phyloP scores from a whole-genome alignment of 2,113 vertebrate species.

The Cromileptes altivelis region DNA sequence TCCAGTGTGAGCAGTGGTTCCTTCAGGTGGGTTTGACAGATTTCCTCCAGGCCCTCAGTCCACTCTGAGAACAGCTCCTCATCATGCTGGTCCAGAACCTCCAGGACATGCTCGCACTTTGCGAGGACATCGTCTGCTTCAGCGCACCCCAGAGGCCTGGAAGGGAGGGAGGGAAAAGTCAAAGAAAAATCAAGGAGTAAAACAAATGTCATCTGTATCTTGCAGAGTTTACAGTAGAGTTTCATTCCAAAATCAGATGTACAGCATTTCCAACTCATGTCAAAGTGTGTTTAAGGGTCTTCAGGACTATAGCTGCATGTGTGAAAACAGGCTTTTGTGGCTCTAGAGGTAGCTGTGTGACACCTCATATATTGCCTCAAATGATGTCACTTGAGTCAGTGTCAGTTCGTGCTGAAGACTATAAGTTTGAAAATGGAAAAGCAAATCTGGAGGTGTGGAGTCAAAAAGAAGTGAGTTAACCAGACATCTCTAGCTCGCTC shows the following conservation, averaged over 20 bases:
- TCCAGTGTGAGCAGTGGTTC: constrained; percentile 77
- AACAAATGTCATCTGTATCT: too few relatives aligned
- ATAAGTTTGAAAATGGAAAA: not conserved
- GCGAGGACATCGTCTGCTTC: constrained; percentile 81
- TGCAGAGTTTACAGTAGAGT: too few relatives aligned
- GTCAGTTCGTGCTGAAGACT: not conserved
- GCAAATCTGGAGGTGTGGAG: too few relatives aligned
- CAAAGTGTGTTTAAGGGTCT: too few relatives aligned
- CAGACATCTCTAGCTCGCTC: too few relatives aligned
- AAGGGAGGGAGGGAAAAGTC: not conserved
- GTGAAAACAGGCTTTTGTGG: too few relatives aligned
- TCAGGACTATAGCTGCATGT: too few relatives aligned
- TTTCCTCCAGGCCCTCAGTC: constrained; percentile 75
- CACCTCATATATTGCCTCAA: too few relatives aligned
- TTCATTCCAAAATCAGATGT: too few relatives aligned
- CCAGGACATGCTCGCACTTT: constrained; percentile 83
- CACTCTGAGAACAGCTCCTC: constrained; percentile 78
- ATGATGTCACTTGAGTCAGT: not conserved
- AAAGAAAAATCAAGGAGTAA: not conserved
- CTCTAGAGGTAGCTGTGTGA: too few relatives aligned
- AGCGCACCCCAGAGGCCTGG: constrained; percentile 75
- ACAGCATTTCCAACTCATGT: too few relatives aligned
- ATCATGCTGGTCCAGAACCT: constrained; percentile 79
- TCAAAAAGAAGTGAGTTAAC: too few relatives aligned
- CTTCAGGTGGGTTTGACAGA: constrained; percentile 80